phyloP scores from a whole-genome alignment of 2,113 vertebrate species.

The Camelus bactrianus region DNA sequence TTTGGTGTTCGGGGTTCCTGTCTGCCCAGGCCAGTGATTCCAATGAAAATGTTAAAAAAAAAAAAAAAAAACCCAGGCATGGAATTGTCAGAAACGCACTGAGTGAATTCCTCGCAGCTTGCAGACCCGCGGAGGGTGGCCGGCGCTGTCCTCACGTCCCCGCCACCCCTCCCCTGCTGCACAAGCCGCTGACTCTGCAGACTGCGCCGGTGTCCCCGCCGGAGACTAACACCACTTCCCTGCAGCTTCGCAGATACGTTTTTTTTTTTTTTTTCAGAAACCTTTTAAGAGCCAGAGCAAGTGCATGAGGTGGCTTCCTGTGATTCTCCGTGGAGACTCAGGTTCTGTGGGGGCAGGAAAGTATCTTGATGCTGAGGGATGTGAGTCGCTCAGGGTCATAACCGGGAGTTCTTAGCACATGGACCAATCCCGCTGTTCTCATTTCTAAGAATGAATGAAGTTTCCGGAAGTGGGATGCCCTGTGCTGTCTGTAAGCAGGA shows the following conservation, averaged over 20 bases:
- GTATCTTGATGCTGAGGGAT: accelerated
- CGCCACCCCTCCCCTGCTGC: too few relatives aligned
- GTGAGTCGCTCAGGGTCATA: too few relatives aligned
- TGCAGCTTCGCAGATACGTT: too few relatives aligned
- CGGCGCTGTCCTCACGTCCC: accelerated
- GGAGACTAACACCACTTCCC: not conserved
- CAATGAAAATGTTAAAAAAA: not conserved
- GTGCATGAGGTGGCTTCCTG: accelerated
- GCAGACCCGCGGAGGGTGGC: accelerated
- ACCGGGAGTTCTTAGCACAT: accelerated
- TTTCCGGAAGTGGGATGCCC: not conserved
- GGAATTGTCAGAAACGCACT: accelerated
- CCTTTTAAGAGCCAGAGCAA: accelerated
- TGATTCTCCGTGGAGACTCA: not conserved
- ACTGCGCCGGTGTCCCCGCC: accelerated
- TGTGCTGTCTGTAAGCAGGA: not conserved
- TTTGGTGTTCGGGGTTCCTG: not conserved
- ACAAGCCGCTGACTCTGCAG: too few relatives aligned
- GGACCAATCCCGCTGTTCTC: not conserved
- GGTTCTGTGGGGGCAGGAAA: accelerated
- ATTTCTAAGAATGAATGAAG: not conserved
- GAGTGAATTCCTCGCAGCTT: not conserved
- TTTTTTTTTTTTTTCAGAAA: not conserved
- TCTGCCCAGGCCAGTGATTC: accelerated
- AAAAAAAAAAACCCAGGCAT: not conserved